phyloP scores from a whole-genome alignment of 2,888 invertebrate genomes.

The Tuta absoluta region DNA sequence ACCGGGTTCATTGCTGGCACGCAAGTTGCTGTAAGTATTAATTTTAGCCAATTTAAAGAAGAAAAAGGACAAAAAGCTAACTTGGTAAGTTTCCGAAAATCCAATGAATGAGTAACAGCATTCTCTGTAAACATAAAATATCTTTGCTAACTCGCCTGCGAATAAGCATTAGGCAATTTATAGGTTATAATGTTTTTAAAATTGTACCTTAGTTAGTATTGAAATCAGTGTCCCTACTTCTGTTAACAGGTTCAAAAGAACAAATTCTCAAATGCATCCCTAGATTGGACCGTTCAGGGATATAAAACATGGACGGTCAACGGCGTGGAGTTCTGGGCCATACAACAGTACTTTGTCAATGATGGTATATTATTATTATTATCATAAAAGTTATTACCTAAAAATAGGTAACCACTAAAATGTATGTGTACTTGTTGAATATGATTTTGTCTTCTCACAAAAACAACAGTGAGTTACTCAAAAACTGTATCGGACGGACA shows the following conservation, averaged over 20 bases:
- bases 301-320: slow-evolving; percentile 2
- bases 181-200: background rate
- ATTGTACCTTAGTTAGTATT: background rate
- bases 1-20: slow-evolving; percentile 51
- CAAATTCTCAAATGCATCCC: background rate
- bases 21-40: slow-evolving; percentile 57
- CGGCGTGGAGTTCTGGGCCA: background rate
- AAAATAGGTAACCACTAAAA: too few relatives aligned
- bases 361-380: background rate
- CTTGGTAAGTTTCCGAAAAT: background rate
- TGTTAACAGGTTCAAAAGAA: background rate
- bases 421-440: too few relatives aligned
- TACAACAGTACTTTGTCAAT: slow-evolving; percentile 10
- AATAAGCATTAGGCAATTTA: too few relatives aligned
- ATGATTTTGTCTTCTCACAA: too few relatives aligned
- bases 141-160: too few relatives aligned
- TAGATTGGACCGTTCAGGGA: slow-evolving; percentile 14
- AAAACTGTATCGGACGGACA: too few relatives aligned
- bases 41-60: too few relatives aligned
- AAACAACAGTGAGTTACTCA: too few relatives aligned
- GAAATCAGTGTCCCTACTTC: background rate
- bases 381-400: too few relatives aligned
- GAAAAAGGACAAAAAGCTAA: background rate
- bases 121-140: too few relatives aligned
- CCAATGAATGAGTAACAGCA: background rate